Conservation (phyloP, 2,888 invertebrate species). For the Cheilosia vernalis region DNA sequence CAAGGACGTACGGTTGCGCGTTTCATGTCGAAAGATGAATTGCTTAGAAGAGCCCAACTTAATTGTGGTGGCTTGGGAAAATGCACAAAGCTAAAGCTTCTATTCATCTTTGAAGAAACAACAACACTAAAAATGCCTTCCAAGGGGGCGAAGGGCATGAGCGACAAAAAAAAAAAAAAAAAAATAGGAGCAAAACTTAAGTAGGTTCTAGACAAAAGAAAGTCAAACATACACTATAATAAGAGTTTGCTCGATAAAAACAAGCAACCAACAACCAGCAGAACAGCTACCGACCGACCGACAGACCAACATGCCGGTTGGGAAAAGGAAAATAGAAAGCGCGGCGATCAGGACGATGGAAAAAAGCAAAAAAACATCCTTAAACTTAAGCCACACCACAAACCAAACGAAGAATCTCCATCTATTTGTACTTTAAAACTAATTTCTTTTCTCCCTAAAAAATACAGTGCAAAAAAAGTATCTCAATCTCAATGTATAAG, state of each 20-base stretch:
- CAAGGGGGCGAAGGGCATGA: not conserved
- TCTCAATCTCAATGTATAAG: not conserved
- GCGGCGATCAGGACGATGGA: slow-evolving; percentile 7
- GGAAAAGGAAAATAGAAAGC: slow-evolving; percentile 29
- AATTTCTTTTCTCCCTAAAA: slow-evolving; percentile 61
- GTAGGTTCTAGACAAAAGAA: slow-evolving; percentile 21
- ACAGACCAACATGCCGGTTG: not conserved
- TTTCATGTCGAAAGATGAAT: slow-evolving; percentile 37
- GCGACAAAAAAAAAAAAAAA: not conserved
- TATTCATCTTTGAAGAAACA: slow-evolving; percentile 50
- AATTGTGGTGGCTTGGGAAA: slow-evolving; percentile 14
- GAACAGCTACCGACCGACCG: not conserved
- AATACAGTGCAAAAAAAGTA: slow-evolving; percentile 11
- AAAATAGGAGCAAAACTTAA: slow-evolving; percentile 5
- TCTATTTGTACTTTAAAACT: slow-evolving; percentile 72
- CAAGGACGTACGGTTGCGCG: not conserved
- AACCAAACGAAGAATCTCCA: slow-evolving; percentile 62
- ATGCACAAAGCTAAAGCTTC: slow-evolving; percentile 37
- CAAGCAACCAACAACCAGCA: slow-evolving; percentile 15
- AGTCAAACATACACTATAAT: slow-evolving; percentile 43
- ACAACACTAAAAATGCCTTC: slow-evolving; percentile 31
- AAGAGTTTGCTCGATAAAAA: slow-evolving; percentile 27
- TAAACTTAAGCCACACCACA: slow-evolving; percentile 42
- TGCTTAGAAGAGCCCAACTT: slow-evolving; percentile 1
- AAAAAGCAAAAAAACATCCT: not conserved